Evolutionary conservation across 2,888 invertebrate genomes (phyloP).

Genomic region (Hymenopus coronatus): DNA sequence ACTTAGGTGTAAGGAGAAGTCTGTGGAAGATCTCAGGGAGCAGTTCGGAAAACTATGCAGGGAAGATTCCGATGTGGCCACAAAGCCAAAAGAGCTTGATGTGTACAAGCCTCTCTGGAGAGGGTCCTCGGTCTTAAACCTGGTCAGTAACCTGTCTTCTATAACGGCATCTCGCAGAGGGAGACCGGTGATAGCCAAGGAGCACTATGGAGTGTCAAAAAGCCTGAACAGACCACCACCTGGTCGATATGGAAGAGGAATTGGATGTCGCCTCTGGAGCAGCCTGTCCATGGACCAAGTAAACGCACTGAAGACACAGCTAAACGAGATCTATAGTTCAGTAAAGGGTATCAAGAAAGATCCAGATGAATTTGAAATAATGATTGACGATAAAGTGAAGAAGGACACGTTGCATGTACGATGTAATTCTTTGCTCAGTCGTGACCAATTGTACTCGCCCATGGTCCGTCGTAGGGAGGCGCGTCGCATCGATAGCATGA

Average conservation of each 20-base stretch:
- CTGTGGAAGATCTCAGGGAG: constrained; percentile 80
- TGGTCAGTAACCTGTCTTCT: constrained; percentile 67
- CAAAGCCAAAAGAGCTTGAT: constrained; percentile 36
- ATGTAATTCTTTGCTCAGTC: constrained; percentile 47
- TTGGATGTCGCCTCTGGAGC: constrained; percentile 77
- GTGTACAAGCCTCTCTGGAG: constrained; percentile 80
- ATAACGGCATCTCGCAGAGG: constrained; percentile 39
- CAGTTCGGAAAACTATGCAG: constrained; percentile 64
- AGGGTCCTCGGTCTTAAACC: constrained; percentile 76
- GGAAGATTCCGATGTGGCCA: constrained; percentile 43
- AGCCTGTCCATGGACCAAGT: constrained; percentile 83
- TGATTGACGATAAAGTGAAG: constrained; percentile 46
- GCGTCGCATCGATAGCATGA: constrained; percentile 47
- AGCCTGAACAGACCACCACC: not conserved
- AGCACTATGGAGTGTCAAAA: not conserved
- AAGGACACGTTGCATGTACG: constrained; percentile 45
- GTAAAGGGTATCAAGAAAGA: constrained; percentile 16
- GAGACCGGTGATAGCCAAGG: not conserved
- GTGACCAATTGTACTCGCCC: constrained; percentile 41
- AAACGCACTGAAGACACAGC: constrained; percentile 71
- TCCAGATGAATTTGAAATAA: constrained; percentile 59
- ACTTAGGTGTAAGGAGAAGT: constrained; percentile 77
- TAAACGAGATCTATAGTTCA: constrained; percentile 76
- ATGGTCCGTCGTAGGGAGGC: constrained; percentile 42
- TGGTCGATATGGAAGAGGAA: constrained; percentile 46